Evolutionary conservation across 2,113 vertebrate species (phyloP).

Genomic region (Sinosuthora webbiana): DNA sequence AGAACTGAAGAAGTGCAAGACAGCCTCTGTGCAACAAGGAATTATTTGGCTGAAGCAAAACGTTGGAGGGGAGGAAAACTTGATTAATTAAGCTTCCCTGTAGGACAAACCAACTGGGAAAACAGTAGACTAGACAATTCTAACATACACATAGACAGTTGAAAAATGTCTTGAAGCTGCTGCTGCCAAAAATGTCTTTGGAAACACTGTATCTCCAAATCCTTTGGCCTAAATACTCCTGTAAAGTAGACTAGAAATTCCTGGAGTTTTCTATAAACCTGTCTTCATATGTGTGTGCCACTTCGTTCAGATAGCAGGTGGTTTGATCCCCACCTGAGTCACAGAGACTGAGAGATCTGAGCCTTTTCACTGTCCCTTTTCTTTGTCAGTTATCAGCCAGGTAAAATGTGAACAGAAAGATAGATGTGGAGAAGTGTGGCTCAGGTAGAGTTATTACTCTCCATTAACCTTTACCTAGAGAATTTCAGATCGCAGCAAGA

Average conservation of each 20-base stretch:
- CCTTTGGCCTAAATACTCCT: neutral
- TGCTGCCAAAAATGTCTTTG: neutral
- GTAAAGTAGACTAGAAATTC: neutral
- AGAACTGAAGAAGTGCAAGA: neutral
- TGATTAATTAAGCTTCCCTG: neutral
- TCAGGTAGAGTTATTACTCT: neutral
- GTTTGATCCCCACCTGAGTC: conserved; percentile 11
- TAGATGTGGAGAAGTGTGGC: neutral
- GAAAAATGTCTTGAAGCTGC: neutral
- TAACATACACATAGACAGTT: neutral
- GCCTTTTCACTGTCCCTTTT: neutral
- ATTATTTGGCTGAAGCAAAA: neutral
- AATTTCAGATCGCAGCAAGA: conserved; percentile 5
- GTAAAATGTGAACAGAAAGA: neutral
- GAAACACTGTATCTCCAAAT: neutral
- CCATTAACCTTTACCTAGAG: conserved; percentile 14
- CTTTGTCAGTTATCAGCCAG: neutral
- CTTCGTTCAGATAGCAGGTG: neutral
- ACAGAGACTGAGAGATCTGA: neutral
- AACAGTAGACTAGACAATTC: neutral
- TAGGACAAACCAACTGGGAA: neutral
- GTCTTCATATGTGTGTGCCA: neutral
- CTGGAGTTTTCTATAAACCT: neutral
- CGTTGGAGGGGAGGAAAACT: neutral
- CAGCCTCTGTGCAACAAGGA: neutral